Evolutionary conservation across 2,888 invertebrate genomes (phyloP).

Genomic region (Drosophila picticornis): DNA sequence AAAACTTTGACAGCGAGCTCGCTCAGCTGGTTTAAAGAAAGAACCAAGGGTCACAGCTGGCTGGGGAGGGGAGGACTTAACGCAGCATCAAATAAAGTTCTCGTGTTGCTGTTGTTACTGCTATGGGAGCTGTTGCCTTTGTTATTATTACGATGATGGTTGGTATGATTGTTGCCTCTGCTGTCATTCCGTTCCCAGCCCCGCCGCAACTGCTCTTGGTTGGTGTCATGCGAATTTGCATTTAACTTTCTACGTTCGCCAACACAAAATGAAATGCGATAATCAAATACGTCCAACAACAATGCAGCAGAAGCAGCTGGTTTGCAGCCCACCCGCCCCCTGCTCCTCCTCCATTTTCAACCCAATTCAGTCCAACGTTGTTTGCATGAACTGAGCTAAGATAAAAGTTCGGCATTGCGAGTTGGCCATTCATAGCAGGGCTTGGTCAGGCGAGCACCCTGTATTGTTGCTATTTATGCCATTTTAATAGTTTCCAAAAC

Average conservation of each 20-base stretch:
- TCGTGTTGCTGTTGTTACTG: slow-evolving; percentile 33
- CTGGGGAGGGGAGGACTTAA: slow-evolving; percentile 36
- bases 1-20: slow-evolving; percentile 73
- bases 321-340: neutral
- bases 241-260: slow-evolving; percentile 77
- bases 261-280: slow-evolving; percentile 80
- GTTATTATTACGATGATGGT: slow-evolving; percentile 68
- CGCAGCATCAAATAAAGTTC: slow-evolving; percentile 69
- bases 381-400: slow-evolving; percentile 44
- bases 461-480: slow-evolving; percentile 64
- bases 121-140: slow-evolving; percentile 47
- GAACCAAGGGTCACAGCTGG: slow-evolving; percentile 36
- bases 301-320: slow-evolving; percentile 49
- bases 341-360: neutral
- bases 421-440: slow-evolving; percentile 37
- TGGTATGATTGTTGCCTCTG: slow-evolving; percentile 68
- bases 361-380: slow-evolving; percentile 3
- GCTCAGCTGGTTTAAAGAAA: slow-evolving; percentile 25
- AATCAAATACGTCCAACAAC: slow-evolving; percentile 77
- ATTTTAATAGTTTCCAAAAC: slow-evolving; percentile 78
- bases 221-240: slow-evolving; percentile 78
- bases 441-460: slow-evolving; percentile 24
- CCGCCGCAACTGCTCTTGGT: slow-evolving; percentile 26
- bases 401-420: slow-evolving; percentile 74
- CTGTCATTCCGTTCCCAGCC: slow-evolving; percentile 16